Evolutionary conservation across 2,888 invertebrate genomes (phyloP), one percentile per base, ranked within the genome.

Genomic region (Graphium colonna): DNA sequence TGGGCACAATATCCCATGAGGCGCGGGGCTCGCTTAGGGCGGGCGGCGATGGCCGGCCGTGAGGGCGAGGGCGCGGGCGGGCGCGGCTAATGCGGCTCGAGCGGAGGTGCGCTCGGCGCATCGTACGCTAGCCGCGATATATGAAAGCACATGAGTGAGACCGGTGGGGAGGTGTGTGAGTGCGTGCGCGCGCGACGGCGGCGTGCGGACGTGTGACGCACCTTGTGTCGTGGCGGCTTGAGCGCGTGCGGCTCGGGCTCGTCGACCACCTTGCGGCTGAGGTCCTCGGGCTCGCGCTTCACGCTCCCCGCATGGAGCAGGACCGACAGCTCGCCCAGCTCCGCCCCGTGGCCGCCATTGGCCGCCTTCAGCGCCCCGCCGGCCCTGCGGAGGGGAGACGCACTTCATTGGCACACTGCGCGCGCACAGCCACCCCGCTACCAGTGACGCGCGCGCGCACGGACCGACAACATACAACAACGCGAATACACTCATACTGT

Each of bases 241-340:
- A 91, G 78, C 92, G 91, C 84, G 90, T 91, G 88, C 85, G 85
- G 78, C 79, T 83, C 81, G 72, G 92, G 92, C 81, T 90, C 90
- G 79, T 91, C 91, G 79, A 91, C 90, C 82, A 91, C 86, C 89
- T 93, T 93, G 80, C 93, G 91, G 90, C 94, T 95, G 67, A 95
- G 91, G 82, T 95, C 95, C 90, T 95, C 95, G 71, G 95, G 95
- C 85, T 95, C 95, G 79, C 95, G 92, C 89, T 95, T 95, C 80
- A 95, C 94, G 77, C 92, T 92, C 75, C 92, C 92, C 78, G 92
- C 91, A 83, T 92, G 91, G 64, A 92, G 91, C 83, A 92, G 91
- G 66, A 90, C 89, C 78, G 88, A 90, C 77, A 88, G 90, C 75
- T 90, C 91, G 82, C 80, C 92, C 91, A 91, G 92, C 91, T 92